Percentiles rank a stretch among this genome's conserved stretches.
phyloP scores from a whole-genome alignment of 2,888 invertebrate species.

The Eutolmus rufibarbis region DNA sequence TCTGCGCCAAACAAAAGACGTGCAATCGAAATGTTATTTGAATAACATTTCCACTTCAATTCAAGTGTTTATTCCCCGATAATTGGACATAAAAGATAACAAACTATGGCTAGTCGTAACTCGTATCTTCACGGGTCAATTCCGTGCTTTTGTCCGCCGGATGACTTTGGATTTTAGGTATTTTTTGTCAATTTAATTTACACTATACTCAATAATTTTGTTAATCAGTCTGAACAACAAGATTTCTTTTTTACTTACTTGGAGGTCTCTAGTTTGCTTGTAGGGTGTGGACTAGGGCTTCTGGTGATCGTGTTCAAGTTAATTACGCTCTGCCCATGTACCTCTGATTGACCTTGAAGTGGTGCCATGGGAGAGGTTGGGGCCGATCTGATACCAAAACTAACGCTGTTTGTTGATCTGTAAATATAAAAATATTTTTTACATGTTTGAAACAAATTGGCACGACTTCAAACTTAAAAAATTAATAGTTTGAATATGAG shows the following conservation, averaged over 20 bases:
- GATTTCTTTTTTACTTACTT: conserved; percentile 46
- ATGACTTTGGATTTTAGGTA: not conserved
- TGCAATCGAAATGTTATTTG: not conserved
- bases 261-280: conserved; percentile 47
- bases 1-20: not conserved
- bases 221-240: not conserved
- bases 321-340: conserved; percentile 53
- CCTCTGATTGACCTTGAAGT: conserved; percentile 57
- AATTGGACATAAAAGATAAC: not conserved
- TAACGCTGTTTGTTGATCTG: conserved; percentile 60
- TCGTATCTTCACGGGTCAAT: not conserved
- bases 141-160: not conserved
- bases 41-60: not conserved
- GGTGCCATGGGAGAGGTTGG: conserved; percentile 59
- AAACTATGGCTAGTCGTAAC: not conserved
- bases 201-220: not conserved
- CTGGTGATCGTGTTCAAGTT: conserved; percentile 53
- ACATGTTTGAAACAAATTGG: not conserved
- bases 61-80: not conserved
- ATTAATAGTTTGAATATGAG: no score
- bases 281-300: conserved; percentile 52
- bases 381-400: conserved; percentile 55
- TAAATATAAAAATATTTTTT: conserved; percentile 45
- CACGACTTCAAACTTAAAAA: no score
- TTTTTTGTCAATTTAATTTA: not conserved